Base-by-base conservation (phyloP, 1,140 invertebrate species). In the Megalopta genalis region DNA sequence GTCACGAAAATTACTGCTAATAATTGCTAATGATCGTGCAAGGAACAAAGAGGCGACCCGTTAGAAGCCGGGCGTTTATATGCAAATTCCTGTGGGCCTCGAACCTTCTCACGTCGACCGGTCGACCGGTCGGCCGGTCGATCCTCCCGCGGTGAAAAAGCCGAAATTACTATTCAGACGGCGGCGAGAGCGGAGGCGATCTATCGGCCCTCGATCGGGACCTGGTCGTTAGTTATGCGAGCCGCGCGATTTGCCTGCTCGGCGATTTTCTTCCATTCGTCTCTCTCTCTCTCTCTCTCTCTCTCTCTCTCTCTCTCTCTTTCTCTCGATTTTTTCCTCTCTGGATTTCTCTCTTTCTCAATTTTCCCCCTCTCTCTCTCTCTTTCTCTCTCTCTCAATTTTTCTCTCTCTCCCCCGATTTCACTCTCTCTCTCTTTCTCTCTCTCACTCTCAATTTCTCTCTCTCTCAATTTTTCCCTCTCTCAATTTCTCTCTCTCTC, bases 11-110 rank as follows among this genome's bases (percentile, higher is more conserved):
- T 78, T 72, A 57, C 76, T 78, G 59, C 60, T 65, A 78, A 78
- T 78, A 78, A 78, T 78, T 72, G 76, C 76, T 78, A 78, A 78
- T 72, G 76, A 64, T 57, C 69, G 76, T 57, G 76, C 59, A 21
- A 52, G 18, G 76, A 78, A 78, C 76, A 78, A 78, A 78, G 60
- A 3, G 3, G 14, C n/a, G 32, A 78, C 76, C 76, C 76, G 76
- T 78, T 64, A 71, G 59, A 5, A 27, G 42, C 57, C 37, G 46
- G 46, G n/a, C 68, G 76, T 78, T 78, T 78, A 78, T 78, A 78
- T 78, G 76, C 76, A 78, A 78, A 78, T 78, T 14, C n/a, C n/a
- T n/a, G n/a, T n/a, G n/a, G n/a, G n/a, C n/a, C n/a, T n/a, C n/a
- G n/a, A n/a, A n/a, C n/a, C n/a, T n/a, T n/a, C n/a, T n/a, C n/a